A percentile compares a stretch with the other conserved stretches of the same genome.
These are phyloP conservation scores for Molothrus aeneus DNA, from an alignment of 2,797 vertebrate species.

Conservation along the genomic window DNA sequence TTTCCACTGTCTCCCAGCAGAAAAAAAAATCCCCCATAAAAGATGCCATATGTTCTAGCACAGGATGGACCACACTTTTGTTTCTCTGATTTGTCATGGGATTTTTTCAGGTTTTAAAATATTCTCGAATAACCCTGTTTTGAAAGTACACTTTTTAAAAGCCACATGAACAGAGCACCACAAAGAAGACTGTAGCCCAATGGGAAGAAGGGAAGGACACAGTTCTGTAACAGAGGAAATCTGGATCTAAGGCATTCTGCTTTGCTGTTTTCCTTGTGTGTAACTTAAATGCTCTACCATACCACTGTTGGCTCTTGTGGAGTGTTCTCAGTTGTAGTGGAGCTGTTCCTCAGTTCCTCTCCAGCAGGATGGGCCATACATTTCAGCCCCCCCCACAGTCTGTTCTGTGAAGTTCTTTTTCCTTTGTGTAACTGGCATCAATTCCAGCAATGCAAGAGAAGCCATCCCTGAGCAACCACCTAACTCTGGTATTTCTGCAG, in stretches of 20 bases:
- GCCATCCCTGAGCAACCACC: not conserved
- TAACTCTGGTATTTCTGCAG: not conserved
- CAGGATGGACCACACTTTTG: accelerated
- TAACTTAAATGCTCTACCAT: not conserved
- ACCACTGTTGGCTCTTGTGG: not conserved
- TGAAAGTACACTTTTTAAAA: not conserved
- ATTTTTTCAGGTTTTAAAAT: not conserved
- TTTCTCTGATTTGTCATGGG: not conserved
- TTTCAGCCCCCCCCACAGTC: not conserved
- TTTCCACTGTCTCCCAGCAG: not conserved
- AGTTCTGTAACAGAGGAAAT: not conserved
- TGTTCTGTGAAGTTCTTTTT: not conserved
- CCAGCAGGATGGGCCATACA: not conserved
- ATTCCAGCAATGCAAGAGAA: not conserved
- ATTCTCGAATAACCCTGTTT: not conserved
- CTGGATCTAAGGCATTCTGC: not conserved
- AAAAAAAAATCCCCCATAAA: not conserved
- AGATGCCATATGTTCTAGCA: not conserved
- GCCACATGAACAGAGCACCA: not conserved
- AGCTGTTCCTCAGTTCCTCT: not conserved
- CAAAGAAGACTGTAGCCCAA: not conserved
- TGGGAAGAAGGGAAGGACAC: not conserved
- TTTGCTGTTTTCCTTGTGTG: accelerated
- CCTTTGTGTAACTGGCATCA: not conserved
- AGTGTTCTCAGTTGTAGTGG: not conserved